These are phyloP conservation scores for Zeus faber DNA, from an alignment of 2,113 vertebrate genomes.

Conservation along the genomic window DNA sequence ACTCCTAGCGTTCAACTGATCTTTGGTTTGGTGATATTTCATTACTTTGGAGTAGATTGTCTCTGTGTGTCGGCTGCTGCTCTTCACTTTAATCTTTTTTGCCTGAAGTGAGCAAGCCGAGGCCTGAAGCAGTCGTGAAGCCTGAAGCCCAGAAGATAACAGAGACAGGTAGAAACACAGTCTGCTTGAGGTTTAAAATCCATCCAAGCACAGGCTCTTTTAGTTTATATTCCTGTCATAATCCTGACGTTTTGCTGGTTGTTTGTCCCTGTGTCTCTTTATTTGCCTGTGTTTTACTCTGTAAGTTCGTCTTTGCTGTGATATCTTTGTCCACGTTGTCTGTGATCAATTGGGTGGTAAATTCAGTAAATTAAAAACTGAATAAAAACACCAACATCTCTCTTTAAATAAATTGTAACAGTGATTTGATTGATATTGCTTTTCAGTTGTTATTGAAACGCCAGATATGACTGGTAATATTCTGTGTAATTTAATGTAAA, in stretches of 20 bases:
- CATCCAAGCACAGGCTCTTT: constrained; percentile 1
- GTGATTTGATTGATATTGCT: too few relatives aligned
- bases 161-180: constrained; percentile 49
- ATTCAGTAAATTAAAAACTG: neutral
- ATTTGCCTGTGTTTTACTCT: neutral
- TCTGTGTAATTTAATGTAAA: neutral
- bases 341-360: neutral
- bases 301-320: too few relatives aligned
- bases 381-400: neutral
- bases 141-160: constrained; percentile 44
- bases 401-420: too few relatives aligned
- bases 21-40: neutral
- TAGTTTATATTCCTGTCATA: too few relatives aligned
- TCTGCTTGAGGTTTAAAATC: neutral
- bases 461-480: too few relatives aligned
- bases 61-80: neutral
- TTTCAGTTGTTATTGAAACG: neutral
- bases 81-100: constrained; percentile 22
- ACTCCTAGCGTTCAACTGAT: neutral
- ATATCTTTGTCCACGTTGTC: too few relatives aligned
- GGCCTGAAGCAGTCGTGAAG: constrained; percentile 37
- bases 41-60: too few relatives aligned
- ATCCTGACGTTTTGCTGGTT: too few relatives aligned
- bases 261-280: too few relatives aligned
- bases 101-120: constrained; percentile 35